A percentile compares a stretch with the other conserved stretches of the same genome.
These are phyloP conservation scores for Odobenus rosmarus DNA, from an alignment of 2,113 vertebrate species.

Conservation along the genomic window DNA sequence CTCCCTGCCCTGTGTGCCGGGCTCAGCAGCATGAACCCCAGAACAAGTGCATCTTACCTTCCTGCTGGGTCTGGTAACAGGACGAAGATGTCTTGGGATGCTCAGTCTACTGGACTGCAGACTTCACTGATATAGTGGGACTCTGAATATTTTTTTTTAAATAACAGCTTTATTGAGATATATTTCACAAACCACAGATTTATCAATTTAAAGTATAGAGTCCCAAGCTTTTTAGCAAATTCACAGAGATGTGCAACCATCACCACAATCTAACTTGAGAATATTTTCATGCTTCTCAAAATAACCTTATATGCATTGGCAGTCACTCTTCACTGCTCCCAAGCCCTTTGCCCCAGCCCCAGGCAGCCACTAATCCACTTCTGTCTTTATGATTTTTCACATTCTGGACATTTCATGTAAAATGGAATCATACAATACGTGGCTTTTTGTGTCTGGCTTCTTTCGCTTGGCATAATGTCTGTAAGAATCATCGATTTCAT, in stretches of 20 bases:
- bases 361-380: neutral
- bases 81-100: neutral
- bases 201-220: neutral
- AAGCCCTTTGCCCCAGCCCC: neutral
- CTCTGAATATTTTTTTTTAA: neutral
- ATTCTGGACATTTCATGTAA: neutral
- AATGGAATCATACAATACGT: neutral
- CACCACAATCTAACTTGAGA: neutral
- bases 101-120: neutral
- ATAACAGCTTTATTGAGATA: neutral
- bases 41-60: neutral
- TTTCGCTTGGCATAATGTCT: too few relatives aligned
- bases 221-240: neutral
- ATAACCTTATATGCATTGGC: neutral
- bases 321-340: neutral
- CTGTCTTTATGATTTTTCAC: neutral
- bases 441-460: neutral
- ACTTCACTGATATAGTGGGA: neutral
- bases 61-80: neutral
- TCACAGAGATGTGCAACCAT: neutral
- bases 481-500: too few relatives aligned
- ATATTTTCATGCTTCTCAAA: neutral
- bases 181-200: neutral
- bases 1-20: fast-evolving
- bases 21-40: neutral